phyloP scores from a whole-genome alignment of 2,797 vertebrate genomes.

The Clarias platycephalus region DNA sequence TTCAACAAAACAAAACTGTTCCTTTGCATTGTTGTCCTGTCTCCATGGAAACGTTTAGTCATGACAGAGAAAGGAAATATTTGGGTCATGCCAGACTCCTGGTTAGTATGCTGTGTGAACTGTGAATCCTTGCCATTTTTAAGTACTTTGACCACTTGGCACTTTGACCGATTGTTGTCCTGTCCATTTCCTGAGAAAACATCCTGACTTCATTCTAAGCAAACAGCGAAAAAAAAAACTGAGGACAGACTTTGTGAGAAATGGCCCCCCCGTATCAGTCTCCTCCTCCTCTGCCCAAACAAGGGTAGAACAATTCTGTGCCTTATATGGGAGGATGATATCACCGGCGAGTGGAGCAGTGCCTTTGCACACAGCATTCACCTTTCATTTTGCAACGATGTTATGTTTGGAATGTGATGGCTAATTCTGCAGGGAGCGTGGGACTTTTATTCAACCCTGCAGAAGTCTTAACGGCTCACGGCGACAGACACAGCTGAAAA shows the following conservation, averaged over 20 bases:
- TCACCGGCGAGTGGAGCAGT: slow-evolving; percentile 73
- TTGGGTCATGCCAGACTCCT: slow-evolving; percentile 48
- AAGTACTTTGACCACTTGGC: slow-evolving; percentile 35
- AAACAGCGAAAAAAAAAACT: slow-evolving; percentile 37
- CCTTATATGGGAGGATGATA: slow-evolving; percentile 78
- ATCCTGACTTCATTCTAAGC: slow-evolving; percentile 32
- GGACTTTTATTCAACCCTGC: slow-evolving; percentile 59
- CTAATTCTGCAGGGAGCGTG: slow-evolving; percentile 67
- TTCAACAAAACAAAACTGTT: slow-evolving; percentile 54
- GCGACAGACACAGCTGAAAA: slow-evolving; percentile 48
- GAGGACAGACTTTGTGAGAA: slow-evolving; percentile 43
- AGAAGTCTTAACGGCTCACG: slow-evolving; percentile 58
- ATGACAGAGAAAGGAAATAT: slow-evolving; percentile 52
- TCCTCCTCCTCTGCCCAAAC: slow-evolving; percentile 70
- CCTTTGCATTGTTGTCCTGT: slow-evolving; percentile 61
- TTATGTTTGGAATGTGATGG: slow-evolving; percentile 77
- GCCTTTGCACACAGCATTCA: slow-evolving; percentile 76
- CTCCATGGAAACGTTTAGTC: slow-evolving; percentile 62
- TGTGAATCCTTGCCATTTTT: slow-evolving; percentile 21
- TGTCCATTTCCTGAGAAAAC: slow-evolving; percentile 59
- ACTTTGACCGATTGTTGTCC: slow-evolving; percentile 34
- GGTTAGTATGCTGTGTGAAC: slow-evolving; percentile 36
- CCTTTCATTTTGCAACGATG: slow-evolving; percentile 79
- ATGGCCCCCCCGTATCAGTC: slow-evolving; percentile 50
- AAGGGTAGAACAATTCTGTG: slow-evolving; percentile 74